phyloP scores from a whole-genome alignment of 2,888 invertebrate genomes.

The Brenthis daphne region DNA sequence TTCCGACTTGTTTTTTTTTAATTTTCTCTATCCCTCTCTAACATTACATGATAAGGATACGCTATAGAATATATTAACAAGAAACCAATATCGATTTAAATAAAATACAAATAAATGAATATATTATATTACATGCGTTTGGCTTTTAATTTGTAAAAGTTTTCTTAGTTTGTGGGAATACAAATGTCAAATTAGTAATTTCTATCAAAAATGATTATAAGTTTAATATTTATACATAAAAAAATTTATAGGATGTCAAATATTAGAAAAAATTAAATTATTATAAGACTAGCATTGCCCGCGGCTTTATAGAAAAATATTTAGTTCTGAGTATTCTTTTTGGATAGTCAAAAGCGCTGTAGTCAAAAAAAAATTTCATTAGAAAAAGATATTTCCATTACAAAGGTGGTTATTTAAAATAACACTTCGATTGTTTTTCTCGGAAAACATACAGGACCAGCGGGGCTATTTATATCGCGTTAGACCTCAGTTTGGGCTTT shows the following conservation, averaged over 20 bases:
- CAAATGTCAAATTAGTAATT: not conserved
- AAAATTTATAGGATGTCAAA: not conserved
- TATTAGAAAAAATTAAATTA: not conserved
- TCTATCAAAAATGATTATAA: no score
- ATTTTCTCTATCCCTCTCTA: constrained; percentile 13
- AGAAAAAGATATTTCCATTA: constrained; percentile 17
- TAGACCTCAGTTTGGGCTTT: constrained; percentile 43
- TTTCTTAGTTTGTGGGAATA: no score
- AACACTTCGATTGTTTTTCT: constrained; percentile 45
- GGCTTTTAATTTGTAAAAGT: not conserved
- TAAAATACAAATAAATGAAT: constrained; percentile 5
- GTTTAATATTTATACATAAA: no score
- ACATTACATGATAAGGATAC: not conserved
- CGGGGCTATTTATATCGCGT: constrained; percentile 57
- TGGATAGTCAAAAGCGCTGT: not conserved
- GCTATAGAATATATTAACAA: not conserved
- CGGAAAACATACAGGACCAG: constrained; percentile 45
- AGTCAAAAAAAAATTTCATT: not conserved
- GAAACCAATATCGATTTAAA: constrained; percentile 3
- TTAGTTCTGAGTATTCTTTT: no score
- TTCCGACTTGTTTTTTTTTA: constrained; percentile 7
- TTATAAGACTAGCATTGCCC: no score
- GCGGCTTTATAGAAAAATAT: no score
- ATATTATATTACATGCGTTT: not conserved
- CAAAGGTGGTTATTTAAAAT: constrained; percentile 26